These are phyloP conservation scores for Heterodera schachtii DNA, from an alignment of 1,140 invertebrate species.

Conservation along the genomic window DNA sequence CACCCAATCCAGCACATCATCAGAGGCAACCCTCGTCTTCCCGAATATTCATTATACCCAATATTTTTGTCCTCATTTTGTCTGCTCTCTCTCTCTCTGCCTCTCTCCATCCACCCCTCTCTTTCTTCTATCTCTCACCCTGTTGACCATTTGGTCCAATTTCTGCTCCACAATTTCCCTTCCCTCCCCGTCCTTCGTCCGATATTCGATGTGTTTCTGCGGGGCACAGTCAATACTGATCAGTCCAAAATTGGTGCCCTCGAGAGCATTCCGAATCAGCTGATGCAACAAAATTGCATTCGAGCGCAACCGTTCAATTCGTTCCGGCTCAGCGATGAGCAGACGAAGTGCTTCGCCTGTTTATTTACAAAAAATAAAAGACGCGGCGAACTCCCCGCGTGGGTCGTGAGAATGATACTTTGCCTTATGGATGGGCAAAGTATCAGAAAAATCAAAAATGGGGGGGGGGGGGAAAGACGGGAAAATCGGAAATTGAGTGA, in stretches of 20 bases:
- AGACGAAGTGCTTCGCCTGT: conserved; percentile 63
- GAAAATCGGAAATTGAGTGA: neutral
- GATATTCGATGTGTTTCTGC: conserved; percentile 48
- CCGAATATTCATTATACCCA: no score
- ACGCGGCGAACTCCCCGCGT: no score
- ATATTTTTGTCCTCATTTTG: no score
- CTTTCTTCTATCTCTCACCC: conserved; percentile 35
- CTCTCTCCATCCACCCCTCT: no score
- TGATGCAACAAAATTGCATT: conserved; percentile 50
- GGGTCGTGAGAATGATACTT: no score
- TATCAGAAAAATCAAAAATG: no score
- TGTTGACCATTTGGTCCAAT: conserved; percentile 46
- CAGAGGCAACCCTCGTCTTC: no score
- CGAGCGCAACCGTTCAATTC: conserved; percentile 42
- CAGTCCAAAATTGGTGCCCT: conserved; percentile 50
- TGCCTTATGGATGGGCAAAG: no score
- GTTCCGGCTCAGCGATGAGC: conserved; percentile 55
- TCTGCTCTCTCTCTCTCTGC: neutral
- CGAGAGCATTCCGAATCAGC: conserved; percentile 39
- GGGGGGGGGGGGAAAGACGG: neutral
- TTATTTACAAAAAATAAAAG: neutral
- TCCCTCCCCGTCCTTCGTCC: conserved; percentile 24
- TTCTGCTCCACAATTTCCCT: conserved; percentile 43
- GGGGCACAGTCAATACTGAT: conserved; percentile 46
- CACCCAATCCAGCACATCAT: neutral